These are phyloP conservation scores for Asarcornis scutulata DNA, from an alignment of 2,113 vertebrate species.

Conservation along the genomic window DNA sequence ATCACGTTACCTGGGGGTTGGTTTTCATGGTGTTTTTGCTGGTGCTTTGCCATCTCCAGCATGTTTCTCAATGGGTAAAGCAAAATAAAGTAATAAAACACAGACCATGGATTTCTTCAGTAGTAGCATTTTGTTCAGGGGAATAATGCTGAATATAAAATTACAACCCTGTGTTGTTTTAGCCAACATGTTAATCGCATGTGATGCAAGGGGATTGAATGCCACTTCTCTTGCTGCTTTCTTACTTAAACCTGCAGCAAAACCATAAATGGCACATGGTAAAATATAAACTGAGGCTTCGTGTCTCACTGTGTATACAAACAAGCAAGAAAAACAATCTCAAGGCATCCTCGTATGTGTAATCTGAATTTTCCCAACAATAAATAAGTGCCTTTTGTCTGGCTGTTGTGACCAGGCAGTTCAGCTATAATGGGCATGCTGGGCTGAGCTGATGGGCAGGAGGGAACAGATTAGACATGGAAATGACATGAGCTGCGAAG, in stretches of 20 bases:
- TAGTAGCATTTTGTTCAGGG: not conserved
- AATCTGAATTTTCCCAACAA: not conserved
- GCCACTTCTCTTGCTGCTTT: not conserved
- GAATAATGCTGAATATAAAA: not conserved
- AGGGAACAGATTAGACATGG: slow-evolving; percentile 1
- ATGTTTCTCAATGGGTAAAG: not conserved
- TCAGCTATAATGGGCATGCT: not conserved
- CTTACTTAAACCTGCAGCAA: not conserved
- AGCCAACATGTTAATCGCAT: not conserved
- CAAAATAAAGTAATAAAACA: not conserved
- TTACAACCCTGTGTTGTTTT: not conserved
- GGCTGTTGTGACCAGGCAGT: not conserved
- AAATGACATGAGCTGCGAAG: not conserved
- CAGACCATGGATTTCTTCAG: not conserved
- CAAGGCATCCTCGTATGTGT: not conserved
- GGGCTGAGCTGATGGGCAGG: slow-evolving; percentile 13
- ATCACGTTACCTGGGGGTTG: not conserved
- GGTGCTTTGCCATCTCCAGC: not conserved
- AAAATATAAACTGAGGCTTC: not conserved
- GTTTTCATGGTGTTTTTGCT: not conserved
- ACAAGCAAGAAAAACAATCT: not conserved
- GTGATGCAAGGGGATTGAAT: not conserved
- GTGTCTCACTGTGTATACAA: not conserved
- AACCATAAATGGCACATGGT: not conserved
- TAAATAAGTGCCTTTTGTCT: not conserved